phyloP scores from a whole-genome alignment of 1,140 invertebrate genomes.

The Daktulosphaira vitifoliae region DNA sequence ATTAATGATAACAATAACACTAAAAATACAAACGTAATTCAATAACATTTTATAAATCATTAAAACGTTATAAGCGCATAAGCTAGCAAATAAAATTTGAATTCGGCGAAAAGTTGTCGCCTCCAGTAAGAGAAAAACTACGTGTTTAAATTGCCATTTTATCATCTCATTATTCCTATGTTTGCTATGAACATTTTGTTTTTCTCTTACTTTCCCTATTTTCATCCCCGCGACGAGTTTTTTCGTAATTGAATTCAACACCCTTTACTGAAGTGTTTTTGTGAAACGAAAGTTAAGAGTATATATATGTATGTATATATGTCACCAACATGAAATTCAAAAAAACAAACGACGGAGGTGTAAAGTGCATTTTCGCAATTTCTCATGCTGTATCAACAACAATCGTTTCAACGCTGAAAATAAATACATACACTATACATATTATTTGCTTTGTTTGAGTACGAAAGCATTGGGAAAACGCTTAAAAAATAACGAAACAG shows the following conservation, averaged over 20 bases:
- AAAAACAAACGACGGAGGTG: neutral
- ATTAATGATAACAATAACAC: too few species aligned
- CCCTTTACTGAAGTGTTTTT: constrained; percentile 18
- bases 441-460: too few species aligned
- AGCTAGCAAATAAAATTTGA: neutral
- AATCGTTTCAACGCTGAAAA: too few species aligned
- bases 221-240: neutral
- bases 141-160: constrained; percentile 5
- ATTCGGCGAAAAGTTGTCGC: neutral
- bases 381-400: too few species aligned
- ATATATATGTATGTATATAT: neutral
- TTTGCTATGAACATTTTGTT: constrained; percentile 3
- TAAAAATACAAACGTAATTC: too few species aligned
- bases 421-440: too few species aligned
- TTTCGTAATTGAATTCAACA: constrained; percentile 17
- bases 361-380: constrained; percentile 6
- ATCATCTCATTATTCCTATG: neutral
- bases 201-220: neutral
- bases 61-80: too few species aligned
- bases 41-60: too few species aligned
- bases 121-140: neutral
- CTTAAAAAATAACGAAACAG: too few species aligned
- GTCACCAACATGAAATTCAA: neutral
- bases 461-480: too few species aligned
- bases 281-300: neutral